Evolutionary conservation across 2,113 vertebrate species (phyloP), one percentile per base, ranked within the genome.

Genomic region (Sterrhoptilus dennistouni): DNA sequence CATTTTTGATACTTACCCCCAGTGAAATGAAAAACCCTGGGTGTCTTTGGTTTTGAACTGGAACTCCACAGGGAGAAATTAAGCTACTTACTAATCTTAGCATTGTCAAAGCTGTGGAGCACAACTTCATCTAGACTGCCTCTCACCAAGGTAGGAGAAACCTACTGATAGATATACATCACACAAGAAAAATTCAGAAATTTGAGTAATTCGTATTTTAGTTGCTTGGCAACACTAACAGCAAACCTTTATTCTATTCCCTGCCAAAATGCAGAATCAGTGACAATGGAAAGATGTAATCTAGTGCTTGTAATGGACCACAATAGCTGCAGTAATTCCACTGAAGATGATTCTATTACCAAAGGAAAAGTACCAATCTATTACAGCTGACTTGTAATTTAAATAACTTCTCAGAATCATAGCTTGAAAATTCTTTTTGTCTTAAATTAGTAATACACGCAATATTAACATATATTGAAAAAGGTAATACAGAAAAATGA

Each of bases 211-310:
- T 93, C 42, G 31, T 91, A 68, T 61, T 75, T 89, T 69, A 47
- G 89, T 97, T 96, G 89, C 94, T 83, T 91, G 71, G 91, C 74
- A 96, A 97, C 91, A 27, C 28, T 49, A 84, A 89, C 15, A 89
- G 77, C n/a, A 93, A 93, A 68, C 18, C 59, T 71, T 78, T 45
- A 28, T 45, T 76, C 54, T 78, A 57, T 54, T 28, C 40, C 18
- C 40, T 50, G 42, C 18, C 45, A 90, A 95, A 93, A 83, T 42
- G 60, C 56, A 93, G 60, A 87, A 89, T 47, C 61, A 75, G 74
- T 61, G 66, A 85, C 74, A 91, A 91, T 64, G 75, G 33, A 80
- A 83, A 89, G 76, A 81, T 59, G 38, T 21, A 63, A 77, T 65
- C 71, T 54, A 57, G 15, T 45, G 35, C 56, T 64, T 79, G 21